phyloP scores from a whole-genome alignment of 1,140 invertebrate genomes.

The Teleopsis dalmanni region DNA sequence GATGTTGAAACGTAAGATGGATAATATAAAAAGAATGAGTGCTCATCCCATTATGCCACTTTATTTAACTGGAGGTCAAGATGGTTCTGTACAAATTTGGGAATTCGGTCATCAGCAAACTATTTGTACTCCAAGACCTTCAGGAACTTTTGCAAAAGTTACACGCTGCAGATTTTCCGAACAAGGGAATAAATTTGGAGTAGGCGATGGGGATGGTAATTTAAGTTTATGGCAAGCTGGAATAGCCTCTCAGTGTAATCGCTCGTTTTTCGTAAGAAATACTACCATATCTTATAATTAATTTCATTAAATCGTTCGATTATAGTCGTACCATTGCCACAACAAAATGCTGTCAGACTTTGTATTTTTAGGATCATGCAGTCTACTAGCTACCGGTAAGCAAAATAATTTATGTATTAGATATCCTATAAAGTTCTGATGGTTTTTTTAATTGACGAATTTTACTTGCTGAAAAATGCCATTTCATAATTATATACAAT shows the following conservation, averaged over 20 bases:
- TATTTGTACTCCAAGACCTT: conserved; percentile 78
- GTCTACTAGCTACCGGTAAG: conserved; percentile 86
- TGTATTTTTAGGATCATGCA: conserved; percentile 94
- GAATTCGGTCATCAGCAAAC: conserved; percentile 93
- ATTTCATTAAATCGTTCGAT: conserved; percentile 11
- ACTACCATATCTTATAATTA: conserved; percentile 6
- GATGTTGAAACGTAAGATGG: conserved; percentile 81
- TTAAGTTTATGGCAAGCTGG: conserved; percentile 91
- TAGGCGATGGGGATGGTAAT: conserved; percentile 85
- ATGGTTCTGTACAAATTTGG: conserved; percentile 95
- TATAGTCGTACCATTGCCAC: conserved; percentile 90
- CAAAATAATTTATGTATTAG: conserved; percentile 4
- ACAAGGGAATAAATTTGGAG: conserved; percentile 98
- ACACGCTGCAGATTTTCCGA: conserved; percentile 89
- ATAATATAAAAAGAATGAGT: conserved; percentile 90
- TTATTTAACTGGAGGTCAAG: conserved; percentile 92
- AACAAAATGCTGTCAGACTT: conserved; percentile 96
- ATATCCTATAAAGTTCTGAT: too few relatives aligned
- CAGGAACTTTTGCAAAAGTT: conserved; percentile 86
- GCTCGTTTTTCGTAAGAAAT: conserved; percentile 90
- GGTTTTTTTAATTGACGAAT: too few relatives aligned
- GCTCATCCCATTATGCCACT: conserved; percentile 90
- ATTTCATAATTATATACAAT: too few relatives aligned
- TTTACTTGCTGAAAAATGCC: too few relatives aligned
- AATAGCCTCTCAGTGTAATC: conserved; percentile 67